Evolutionary conservation across 1,140 invertebrate genomes (phyloP).

Genomic region (Centruroides vittatus): DNA sequence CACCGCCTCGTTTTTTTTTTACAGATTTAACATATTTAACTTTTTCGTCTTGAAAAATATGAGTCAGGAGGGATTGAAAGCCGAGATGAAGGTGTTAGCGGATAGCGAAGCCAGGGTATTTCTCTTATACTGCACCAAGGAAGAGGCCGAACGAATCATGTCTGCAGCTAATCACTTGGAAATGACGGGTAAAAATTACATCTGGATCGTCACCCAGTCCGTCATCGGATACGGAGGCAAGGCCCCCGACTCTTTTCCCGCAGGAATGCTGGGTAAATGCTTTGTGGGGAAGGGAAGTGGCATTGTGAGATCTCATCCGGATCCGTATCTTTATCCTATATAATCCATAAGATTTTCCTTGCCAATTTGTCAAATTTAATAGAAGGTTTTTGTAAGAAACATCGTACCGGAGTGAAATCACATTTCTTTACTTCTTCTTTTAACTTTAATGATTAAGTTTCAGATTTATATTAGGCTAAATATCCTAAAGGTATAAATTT

Average conservation of each 20-base stretch:
- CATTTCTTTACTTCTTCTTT: too few species aligned
- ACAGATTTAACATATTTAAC: constrained; percentile 17
- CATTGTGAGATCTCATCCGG: constrained; percentile 1
- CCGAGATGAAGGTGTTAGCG: constrained; percentile 43
- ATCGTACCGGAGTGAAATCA: too few species aligned
- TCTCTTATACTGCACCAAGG: constrained; percentile 76
- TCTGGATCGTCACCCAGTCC: constrained; percentile 94
- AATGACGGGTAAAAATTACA: constrained; percentile 84
- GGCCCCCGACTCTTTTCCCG: constrained; percentile 65
- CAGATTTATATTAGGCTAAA: too few species aligned
- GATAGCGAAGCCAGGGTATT: constrained; percentile 85
- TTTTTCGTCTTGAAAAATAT: constrained; percentile 15
- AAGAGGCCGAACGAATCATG: constrained; percentile 73
- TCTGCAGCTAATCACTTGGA: constrained; percentile 62
- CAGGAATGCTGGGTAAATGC: constrained; percentile 78
- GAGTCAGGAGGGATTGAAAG: constrained; percentile 3
- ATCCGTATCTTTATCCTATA: not conserved
- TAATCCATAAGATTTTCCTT: too few species aligned
- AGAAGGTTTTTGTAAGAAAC: too few species aligned
- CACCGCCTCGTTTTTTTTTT: not conserved
- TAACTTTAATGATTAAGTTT: too few species aligned
- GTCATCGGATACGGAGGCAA: constrained; percentile 51
- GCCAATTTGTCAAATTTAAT: too few species aligned
- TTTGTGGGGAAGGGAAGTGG: not conserved
- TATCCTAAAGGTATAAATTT: too few species aligned